Evolutionary conservation across 2,113 vertebrate species (phyloP).

Genomic region (Leucosticte australis): DNA sequence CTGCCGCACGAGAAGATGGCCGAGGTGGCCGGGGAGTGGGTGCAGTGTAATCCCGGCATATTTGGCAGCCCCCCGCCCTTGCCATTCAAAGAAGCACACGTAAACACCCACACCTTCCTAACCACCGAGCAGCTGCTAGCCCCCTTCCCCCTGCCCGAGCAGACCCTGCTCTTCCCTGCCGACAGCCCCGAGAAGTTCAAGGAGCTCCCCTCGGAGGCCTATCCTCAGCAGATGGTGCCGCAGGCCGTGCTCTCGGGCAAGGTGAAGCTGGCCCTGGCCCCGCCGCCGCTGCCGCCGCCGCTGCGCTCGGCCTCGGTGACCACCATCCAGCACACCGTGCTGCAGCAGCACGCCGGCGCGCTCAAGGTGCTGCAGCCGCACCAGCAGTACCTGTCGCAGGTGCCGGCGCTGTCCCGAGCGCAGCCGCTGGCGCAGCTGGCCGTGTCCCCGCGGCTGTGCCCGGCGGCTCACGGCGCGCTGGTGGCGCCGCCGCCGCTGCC

Average conservation of each 20-base stretch:
- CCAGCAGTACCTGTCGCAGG: conserved; percentile 78
- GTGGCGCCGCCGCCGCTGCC: conserved; percentile 74
- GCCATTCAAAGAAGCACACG: conserved; percentile 73
- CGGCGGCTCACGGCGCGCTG: conserved; percentile 55
- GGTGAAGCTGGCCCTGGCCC: conserved; percentile 74
- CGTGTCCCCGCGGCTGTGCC: conserved; percentile 72
- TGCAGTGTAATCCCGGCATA: conserved; percentile 63
- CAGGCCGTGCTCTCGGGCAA: conserved; percentile 74
- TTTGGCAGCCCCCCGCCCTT: conserved; percentile 61
- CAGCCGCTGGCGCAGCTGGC: conserved; percentile 74
- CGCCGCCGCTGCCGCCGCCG: conserved; percentile 65
- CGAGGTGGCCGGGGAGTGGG: conserved; percentile 59
- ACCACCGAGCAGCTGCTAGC: conserved; percentile 68
- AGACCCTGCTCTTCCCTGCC: conserved; percentile 70
- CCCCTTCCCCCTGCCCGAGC: conserved; percentile 71
- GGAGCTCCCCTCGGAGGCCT: conserved; percentile 72
- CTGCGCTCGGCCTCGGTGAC: conserved; percentile 80
- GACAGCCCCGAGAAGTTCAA: conserved; percentile 76
- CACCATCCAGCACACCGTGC: conserved; percentile 79
- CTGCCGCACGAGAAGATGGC: conserved; percentile 54
- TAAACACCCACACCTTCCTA: conserved; percentile 67
- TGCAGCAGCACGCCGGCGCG: conserved; percentile 76
- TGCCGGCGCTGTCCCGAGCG: conserved; percentile 73
- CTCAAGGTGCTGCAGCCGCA: conserved; percentile 79
- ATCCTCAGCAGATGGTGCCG: conserved; percentile 75